A percentile compares a stretch with the other conserved stretches of the same genome.
phyloP scores from a whole-genome alignment of 2,113 vertebrate species.

The Oreocharis arfaki region DNA sequence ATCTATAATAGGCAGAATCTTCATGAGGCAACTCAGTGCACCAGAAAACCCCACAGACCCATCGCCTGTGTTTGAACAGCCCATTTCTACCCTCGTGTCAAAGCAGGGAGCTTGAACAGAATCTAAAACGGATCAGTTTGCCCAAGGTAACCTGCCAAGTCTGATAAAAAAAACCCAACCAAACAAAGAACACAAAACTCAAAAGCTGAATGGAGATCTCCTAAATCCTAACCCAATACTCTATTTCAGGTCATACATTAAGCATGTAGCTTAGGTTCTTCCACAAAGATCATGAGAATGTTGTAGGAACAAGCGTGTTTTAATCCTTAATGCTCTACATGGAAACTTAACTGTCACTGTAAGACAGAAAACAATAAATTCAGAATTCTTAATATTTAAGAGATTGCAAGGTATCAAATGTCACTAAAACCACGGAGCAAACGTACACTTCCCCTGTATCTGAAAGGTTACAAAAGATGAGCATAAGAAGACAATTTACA shows the following conservation, averaged over 20 bases:
- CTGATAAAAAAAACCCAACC: background rate
- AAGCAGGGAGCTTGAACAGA: background rate
- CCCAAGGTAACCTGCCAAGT: background rate
- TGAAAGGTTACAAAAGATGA: background rate
- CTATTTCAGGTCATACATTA: background rate
- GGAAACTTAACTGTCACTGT: background rate
- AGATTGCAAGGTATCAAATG: background rate
- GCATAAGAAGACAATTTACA: background rate
- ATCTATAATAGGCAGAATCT: too few species aligned
- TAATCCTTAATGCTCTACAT: background rate
- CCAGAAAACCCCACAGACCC: background rate
- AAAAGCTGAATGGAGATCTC: background rate
- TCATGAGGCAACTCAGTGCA: background rate
- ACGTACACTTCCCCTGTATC: rapidly evolving
- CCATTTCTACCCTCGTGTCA: background rate
- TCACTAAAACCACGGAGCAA: background rate
- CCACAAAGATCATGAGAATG: background rate
- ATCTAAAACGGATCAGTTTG: background rate
- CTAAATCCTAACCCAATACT: background rate
- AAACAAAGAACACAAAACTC: background rate
- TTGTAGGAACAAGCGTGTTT: background rate
- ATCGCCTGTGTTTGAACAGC: background rate
- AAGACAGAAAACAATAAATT: background rate
- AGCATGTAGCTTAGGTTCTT: background rate
- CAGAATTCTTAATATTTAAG: background rate